Conservation (phyloP, 2,888 invertebrate species). For the Acanthosoma haemorrhoidale region DNA sequence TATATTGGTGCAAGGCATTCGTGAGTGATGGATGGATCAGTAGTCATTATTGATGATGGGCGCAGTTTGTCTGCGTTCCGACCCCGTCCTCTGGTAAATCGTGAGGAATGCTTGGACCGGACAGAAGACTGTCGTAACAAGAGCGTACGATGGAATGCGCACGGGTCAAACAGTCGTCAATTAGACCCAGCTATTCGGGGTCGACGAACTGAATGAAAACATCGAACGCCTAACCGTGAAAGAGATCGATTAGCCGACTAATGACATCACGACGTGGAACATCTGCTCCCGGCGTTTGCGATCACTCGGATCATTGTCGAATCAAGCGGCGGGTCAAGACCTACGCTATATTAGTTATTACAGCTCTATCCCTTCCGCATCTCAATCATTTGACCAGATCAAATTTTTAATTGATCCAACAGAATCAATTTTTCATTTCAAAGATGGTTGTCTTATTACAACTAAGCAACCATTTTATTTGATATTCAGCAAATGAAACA, state of each 20-base stretch:
- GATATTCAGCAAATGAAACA: no score
- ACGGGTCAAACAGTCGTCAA: constrained; percentile 4
- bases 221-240: not conserved
- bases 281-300: not conserved
- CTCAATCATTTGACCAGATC: no score
- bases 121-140: not conserved
- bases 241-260: constrained; percentile 3
- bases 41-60: not conserved
- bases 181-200: not conserved
- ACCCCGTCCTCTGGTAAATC: not conserved
- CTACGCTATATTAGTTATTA: no score
- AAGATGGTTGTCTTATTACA: no score
- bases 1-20: not conserved
- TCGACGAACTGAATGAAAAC: not conserved
- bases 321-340: no score
- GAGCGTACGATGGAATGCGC: not conserved
- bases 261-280: not conserved
- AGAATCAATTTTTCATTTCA: no score
- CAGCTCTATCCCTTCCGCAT: no score
- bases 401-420: no score
- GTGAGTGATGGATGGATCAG: not conserved
- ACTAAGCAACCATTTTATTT: no score
- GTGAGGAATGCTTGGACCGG: not conserved
- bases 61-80: not conserved
- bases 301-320: not conserved